Base-by-base conservation (phyloP, 1,140 invertebrate genomes). In the Dryas iulia region DNA sequence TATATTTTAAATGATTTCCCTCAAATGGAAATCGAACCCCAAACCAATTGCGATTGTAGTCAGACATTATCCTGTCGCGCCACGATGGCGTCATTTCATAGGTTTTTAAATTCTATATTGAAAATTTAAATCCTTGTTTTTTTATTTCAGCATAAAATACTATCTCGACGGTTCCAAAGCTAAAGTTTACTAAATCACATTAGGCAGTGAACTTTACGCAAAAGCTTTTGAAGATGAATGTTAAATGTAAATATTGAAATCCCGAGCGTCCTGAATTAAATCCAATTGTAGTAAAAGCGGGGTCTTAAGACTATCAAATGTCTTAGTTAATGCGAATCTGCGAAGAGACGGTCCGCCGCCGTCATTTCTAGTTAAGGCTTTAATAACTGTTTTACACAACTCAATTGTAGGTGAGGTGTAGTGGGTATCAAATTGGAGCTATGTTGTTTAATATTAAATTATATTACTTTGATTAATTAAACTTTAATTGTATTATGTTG, bases 271-370 rank as follows among this genome's bases (percentile, higher is more conserved):
- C 68, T 56, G 56, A 31, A 72, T 74, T 76, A 79, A 84, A 81
- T 81, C 76, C 82, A 82, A 86, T 86, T 86, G 80, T 76, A 82
- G 79, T 84, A 77, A 69, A 72, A 80, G 78, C 76, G 75, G 76
- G 76, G 77, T 77, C 76, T 77, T 68, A 59, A 73, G 73, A 75
- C 62, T 71, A 59, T 71, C 58, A 71, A 66, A 72, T 70, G 69
- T 73, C 79, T 76, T 72, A 72, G 74, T 72, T 82, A 79, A 83
- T 83, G 74, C 77, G 74, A 78, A 80, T 82, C 73, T 75, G 54
- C 25, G 70, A 66, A 33, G 59, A 62, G 59, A 69, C 31, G 53
- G 24, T 69, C 18, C 60, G 56, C 53, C 47, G 67, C 67, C 56
- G 67, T 64, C 67, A 58, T 39, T 33, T 63, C 61, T 30, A 69